These are phyloP conservation scores for Homalodisca vitripennis DNA, from an alignment of 1,140 invertebrate genomes.

Conservation along the genomic window DNA sequence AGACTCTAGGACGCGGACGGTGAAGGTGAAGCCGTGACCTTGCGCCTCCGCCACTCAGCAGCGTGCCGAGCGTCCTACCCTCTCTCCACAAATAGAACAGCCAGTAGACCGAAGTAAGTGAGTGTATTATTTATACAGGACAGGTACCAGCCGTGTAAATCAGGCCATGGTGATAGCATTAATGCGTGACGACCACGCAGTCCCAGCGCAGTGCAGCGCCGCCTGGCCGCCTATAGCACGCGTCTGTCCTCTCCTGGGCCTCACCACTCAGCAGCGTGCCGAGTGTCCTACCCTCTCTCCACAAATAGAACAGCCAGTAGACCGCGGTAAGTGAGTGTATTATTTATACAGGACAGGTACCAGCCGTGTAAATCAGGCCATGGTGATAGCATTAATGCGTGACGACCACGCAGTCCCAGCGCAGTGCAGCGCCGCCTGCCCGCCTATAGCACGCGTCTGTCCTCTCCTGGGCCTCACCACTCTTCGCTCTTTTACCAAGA, in stretches of 20 bases:
- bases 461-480: background rate
- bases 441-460: background rate
- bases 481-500: too few species aligned
- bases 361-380: slow-evolving; percentile 7
- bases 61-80: too few species aligned
- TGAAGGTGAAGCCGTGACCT: too few species aligned
- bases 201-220: background rate
- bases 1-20: too few species aligned
- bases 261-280: too few species aligned
- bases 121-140: slow-evolving; percentile 13
- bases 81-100: slow-evolving; percentile 1
- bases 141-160: slow-evolving; percentile 8
- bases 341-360: slow-evolving; percentile 13
- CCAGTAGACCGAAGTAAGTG: background rate
- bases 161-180: slow-evolving; percentile 5
- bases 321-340: background rate
- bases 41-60: too few species aligned
- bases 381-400: slow-evolving; percentile 12
- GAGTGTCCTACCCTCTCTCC: background rate
- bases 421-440: background rate
- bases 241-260: background rate
- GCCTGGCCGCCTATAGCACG: background rate
- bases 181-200: slow-evolving; percentile 17
- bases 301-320: slow-evolving; percentile 10
- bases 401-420: slow-evolving; percentile 16